These are phyloP conservation scores for Bergia sp. DNA, from an alignment of 92 coral and sea anemone genomes.

Conservation along the genomic window DNA sequence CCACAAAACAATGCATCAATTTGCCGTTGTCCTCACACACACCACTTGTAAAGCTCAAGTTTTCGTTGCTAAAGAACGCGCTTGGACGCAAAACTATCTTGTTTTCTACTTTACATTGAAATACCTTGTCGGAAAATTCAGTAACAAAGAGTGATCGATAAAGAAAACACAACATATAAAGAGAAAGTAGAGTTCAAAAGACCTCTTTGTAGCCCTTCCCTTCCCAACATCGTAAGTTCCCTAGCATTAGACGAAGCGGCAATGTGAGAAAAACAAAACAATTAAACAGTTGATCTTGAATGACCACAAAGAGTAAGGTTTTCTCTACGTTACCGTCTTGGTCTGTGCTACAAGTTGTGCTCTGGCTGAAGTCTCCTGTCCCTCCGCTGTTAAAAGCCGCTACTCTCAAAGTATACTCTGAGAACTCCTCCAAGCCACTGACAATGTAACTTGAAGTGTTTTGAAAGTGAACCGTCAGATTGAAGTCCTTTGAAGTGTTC, in stretches of 20 bases:
- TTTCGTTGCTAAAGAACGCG: too few relatives aligned
- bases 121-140: too few relatives aligned
- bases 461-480: neutral
- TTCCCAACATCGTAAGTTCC: too few relatives aligned
- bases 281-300: neutral
- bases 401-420: constrained; percentile 6
- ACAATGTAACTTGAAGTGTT: constrained; percentile 16
- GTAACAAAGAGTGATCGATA: too few relatives aligned
- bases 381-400: constrained; percentile 38
- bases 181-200: too few relatives aligned
- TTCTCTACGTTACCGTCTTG: constrained; percentile 23
- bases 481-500: constrained; percentile 30
- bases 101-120: too few relatives aligned
- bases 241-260: neutral
- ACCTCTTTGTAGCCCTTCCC: too few relatives aligned
- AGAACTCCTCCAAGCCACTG: constrained; percentile 28
- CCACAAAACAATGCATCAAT: too few relatives aligned
- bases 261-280: neutral
- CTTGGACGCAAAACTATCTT: too few relatives aligned
- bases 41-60: too few relatives aligned
- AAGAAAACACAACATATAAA: too few relatives aligned
- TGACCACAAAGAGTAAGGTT: neutral
- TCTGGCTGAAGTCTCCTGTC: neutral
- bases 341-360: constrained; percentile 10
- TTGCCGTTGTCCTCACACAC: too few relatives aligned